Base-by-base conservation (phyloP, 2,888 invertebrate genomes). In the Hypolimnas misippus region DNA sequence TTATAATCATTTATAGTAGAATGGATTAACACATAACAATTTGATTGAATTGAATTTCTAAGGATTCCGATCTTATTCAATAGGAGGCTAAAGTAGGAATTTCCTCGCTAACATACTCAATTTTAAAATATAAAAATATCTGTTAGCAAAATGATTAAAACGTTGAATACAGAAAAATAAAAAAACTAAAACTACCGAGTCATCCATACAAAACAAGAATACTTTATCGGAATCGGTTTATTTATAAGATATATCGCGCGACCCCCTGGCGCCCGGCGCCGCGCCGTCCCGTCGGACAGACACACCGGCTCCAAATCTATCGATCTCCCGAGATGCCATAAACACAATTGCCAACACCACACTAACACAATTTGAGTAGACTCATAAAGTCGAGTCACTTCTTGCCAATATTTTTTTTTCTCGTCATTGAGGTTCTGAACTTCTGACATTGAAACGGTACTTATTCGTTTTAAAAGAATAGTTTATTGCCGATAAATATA, bases 221-320 rank as follows among this genome's bases (percentile, higher is more conserved):
- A 60, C 53, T 60, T 58, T 55, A 62, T 62, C 50, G n/a, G 55
- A 62, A 52, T 65, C 62, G 62, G 62, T 42, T 58, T 65, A 54
- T 65, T 65, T 62, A 54, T 55, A 62, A 62, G 62, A 65, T 62
- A 76, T 75, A 69, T 73, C 63, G 68, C 69, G 65, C 82, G 88
- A 66, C 89, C 89, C 89, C 89, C 65, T 73, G 90, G 87, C 90
- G 91, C 88, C 77, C 62, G 83, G 87, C 90, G 89, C 83, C 90
- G 83, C 74, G 83, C 87, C 74, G 90, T 89, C 91, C 89, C 88
- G 88, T 62, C 88, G 83, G 81, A 69, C 87, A 89, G 91, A 89
- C 91, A 75, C 71, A 66, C 67, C 70, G 89, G 82, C 89, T 82
- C 67, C 76, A 79, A 25, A 72, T 65, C 77, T 79, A 87, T 88